phyloP scores from a whole-genome alignment of 2,888 invertebrate genomes.

The Eristalis arbustorum region DNA sequence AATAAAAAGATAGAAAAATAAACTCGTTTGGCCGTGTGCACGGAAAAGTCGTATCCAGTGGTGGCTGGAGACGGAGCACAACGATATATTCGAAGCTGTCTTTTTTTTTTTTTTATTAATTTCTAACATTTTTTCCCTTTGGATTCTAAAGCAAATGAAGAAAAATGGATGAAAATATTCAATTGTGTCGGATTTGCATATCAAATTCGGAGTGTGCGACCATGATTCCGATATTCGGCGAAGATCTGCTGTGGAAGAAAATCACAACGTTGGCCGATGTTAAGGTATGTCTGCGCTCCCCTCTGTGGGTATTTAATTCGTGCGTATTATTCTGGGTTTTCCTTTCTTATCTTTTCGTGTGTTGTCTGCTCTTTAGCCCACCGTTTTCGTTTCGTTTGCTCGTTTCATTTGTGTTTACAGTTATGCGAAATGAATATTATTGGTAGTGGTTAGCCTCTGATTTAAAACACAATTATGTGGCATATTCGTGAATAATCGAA shows the following conservation, averaged over 20 bases:
- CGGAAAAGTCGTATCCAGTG: conserved; percentile 55
- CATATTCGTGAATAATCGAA: conserved; percentile 34
- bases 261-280: conserved; percentile 79
- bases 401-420: conserved; percentile 45
- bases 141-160: conserved; percentile 57
- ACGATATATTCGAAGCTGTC: neutral
- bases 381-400: conserved; percentile 17
- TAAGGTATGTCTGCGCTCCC: conserved; percentile 73
- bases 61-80: neutral
- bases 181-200: conserved; percentile 80
- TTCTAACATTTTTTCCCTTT: neutral
- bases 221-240: conserved; percentile 80
- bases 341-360: conserved; percentile 46
- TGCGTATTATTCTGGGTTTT: conserved; percentile 53
- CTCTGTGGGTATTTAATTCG: neutral
- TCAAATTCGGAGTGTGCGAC: conserved; percentile 76
- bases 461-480: conserved; percentile 43
- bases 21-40: conserved; percentile 53
- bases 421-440: conserved; percentile 44
- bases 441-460: neutral
- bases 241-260: conserved; percentile 79
- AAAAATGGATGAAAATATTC: conserved; percentile 73
- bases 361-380: conserved; percentile 1
- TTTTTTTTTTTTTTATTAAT: neutral
- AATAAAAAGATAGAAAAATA: conserved; percentile 27